phyloP scores from a whole-genome alignment of 2,888 invertebrate species.

The Stramonita haemastoma region DNA sequence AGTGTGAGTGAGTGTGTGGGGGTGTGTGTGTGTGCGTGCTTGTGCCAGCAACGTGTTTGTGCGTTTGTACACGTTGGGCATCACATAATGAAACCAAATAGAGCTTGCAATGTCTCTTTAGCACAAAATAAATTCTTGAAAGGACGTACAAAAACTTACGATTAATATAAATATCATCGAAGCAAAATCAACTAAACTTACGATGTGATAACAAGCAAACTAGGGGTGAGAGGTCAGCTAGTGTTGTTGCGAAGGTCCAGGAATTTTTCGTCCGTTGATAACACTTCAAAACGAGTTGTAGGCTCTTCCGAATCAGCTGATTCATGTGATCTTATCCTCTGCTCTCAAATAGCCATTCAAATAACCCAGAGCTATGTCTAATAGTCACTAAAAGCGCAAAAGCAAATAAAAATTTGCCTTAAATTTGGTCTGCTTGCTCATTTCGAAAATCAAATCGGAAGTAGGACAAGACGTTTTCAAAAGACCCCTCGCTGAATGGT shows the following conservation, averaged over 20 bases:
- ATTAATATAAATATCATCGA: no score
- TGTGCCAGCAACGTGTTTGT: no score
- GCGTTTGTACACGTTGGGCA: no score
- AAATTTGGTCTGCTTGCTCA: constrained; percentile 13
- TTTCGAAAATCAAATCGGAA: constrained; percentile 43
- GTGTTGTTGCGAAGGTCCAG: constrained; percentile 82
- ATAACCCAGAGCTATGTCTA: constrained; percentile 16
- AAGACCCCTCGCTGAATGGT: constrained; percentile 45
- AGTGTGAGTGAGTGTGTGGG: no score
- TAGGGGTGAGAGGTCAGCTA: constrained; percentile 81
- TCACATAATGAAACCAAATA: no score
- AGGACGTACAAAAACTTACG: neutral
- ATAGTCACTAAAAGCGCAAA: neutral
- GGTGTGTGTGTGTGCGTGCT: no score
- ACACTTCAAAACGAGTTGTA: constrained; percentile 79
- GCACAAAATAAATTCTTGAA: no score
- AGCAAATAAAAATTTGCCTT: constrained; percentile 36
- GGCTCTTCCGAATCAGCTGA: constrained; percentile 23
- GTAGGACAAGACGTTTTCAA: constrained; percentile 45
- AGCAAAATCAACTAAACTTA: no score
- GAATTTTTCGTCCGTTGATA: constrained; percentile 82
- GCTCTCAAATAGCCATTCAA: constrained; percentile 51
- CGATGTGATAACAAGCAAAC: constrained; percentile 83
- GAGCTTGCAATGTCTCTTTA: no score
- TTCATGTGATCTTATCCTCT: neutral